phyloP scores from a whole-genome alignment of 1,140 invertebrate species.

The Musca domestica region DNA sequence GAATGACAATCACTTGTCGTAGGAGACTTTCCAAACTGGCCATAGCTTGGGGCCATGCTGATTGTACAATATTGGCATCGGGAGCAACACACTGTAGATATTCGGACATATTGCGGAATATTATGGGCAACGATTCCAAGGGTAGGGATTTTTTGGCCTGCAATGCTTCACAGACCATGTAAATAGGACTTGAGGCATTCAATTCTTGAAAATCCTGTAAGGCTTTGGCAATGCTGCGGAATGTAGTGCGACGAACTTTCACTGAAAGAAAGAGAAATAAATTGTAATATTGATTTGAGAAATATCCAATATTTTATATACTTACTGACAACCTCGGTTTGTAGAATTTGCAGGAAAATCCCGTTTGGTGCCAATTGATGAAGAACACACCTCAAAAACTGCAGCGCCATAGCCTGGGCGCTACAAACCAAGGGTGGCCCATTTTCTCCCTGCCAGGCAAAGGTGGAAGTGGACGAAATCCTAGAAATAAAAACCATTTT shows the following conservation, averaged over 20 bases:
- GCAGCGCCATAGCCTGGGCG: slow-evolving; percentile 89
- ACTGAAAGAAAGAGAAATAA: slow-evolving; percentile 30
- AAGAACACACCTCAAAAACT: slow-evolving; percentile 93
- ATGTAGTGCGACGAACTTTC: slow-evolving; percentile 64
- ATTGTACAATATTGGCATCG: slow-evolving; percentile 72
- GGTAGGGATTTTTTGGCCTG: slow-evolving; percentile 87
- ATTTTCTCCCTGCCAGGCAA: slow-evolving; percentile 90
- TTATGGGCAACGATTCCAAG: slow-evolving; percentile 68
- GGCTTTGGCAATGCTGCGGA: slow-evolving; percentile 89
- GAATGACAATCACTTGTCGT: slow-evolving; percentile 71
- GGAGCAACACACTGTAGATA: slow-evolving; percentile 90
- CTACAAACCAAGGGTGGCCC: slow-evolving; percentile 84
- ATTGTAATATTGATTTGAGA: not conserved
- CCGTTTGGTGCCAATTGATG: slow-evolving; percentile 96
- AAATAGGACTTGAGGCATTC: slow-evolving; percentile 90
- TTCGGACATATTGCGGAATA: slow-evolving; percentile 85
- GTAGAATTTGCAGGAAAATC: slow-evolving; percentile 94
- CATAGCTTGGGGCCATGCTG: slow-evolving; percentile 76
- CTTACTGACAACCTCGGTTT: slow-evolving; percentile 78
- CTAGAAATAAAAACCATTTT: not conserved
- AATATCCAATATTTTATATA: not conserved
- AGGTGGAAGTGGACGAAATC: slow-evolving; percentile 60
- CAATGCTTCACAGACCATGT: slow-evolving; percentile 85
- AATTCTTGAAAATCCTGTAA: slow-evolving; percentile 96
- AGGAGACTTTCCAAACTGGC: slow-evolving; percentile 84